Evolutionary conservation across 2,888 invertebrate genomes (phyloP).

Genomic region (Trissonchulus sp.): DNA sequence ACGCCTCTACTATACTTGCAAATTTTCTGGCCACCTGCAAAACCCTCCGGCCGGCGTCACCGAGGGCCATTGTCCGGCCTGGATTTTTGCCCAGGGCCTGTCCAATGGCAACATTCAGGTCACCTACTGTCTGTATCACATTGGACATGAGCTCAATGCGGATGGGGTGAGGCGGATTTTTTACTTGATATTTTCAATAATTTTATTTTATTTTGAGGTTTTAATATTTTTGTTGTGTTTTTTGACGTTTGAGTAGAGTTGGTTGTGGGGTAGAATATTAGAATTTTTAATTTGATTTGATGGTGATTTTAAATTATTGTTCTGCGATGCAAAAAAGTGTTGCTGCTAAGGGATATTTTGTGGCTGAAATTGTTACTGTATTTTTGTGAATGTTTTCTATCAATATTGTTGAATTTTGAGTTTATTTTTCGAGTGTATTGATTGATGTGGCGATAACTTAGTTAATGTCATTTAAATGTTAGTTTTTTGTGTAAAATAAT

Average conservation of each 20-base stretch:
- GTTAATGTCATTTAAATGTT: too few relatives aligned
- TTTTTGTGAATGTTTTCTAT: too few relatives aligned
- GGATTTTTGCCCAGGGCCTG: conserved; percentile 27
- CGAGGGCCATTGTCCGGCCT: conserved; percentile 27
- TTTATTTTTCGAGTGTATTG: background rate
- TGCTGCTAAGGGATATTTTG: too few relatives aligned
- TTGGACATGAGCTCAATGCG: conserved; percentile 26
- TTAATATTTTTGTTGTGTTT: background rate
- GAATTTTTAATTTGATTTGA: too few relatives aligned
- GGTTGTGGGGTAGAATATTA: background rate
- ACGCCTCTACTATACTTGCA: conserved; percentile 23
- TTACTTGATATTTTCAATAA: too few relatives aligned
- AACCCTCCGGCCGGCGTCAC: conserved; percentile 26
- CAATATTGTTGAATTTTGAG: too few relatives aligned
- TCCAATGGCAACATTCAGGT: conserved; percentile 19
- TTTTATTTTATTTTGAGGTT: background rate
- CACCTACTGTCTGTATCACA: conserved; percentile 28
- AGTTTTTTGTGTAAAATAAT: too few relatives aligned
- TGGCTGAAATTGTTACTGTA: too few relatives aligned
- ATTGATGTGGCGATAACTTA: too few relatives aligned
- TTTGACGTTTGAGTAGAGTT: background rate
- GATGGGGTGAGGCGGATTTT: conserved; percentile 10
- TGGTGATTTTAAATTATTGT: too few relatives aligned
- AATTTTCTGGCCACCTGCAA: conserved; percentile 15
- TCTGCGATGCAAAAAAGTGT: too few relatives aligned